These are phyloP conservation scores for Latrodectus geometricus DNA, from an alignment of 1,140 invertebrate genomes.

Conservation along the genomic window DNA sequence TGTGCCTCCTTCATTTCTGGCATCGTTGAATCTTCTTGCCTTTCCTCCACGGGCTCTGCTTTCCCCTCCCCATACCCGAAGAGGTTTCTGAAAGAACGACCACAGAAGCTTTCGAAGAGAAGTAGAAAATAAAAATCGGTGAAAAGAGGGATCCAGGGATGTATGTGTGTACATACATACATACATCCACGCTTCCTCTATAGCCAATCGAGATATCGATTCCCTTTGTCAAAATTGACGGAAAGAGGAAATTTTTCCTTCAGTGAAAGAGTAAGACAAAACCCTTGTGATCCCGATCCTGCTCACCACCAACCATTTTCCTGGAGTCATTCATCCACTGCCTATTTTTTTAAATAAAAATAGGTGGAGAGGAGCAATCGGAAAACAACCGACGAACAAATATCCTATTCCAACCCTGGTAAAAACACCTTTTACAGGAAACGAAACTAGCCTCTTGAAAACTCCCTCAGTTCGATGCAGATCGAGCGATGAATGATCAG, in stretches of 20 bases:
- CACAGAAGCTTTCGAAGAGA: slow-evolving; percentile 27
- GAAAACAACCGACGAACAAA: slow-evolving; percentile 27
- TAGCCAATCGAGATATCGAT: slow-evolving; percentile 56
- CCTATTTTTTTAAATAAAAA: not conserved
- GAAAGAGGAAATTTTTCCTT: slow-evolving; percentile 37
- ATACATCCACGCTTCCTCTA: not conserved
- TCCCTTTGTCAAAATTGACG: slow-evolving; percentile 59
- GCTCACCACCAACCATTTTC: too few relatives aligned
- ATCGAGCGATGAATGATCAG: slow-evolving; percentile 57
- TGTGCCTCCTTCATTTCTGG: not conserved
- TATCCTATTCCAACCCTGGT: too few relatives aligned
- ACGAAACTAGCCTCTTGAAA: not conserved
- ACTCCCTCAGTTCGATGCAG: slow-evolving; percentile 38
- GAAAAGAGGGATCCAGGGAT: not conserved
- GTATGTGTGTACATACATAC: not conserved
- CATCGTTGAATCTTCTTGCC: not conserved
- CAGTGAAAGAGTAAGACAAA: not conserved
- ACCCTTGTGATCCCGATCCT: not conserved
- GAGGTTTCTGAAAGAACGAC: not conserved
- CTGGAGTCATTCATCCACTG: not conserved
- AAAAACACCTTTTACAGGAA: not conserved
- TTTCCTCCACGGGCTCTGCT: too few relatives aligned
- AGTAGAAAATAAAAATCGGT: slow-evolving; percentile 2
- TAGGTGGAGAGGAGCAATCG: slow-evolving; percentile 13
- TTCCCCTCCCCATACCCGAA: not conserved